A percentile compares a stretch with the other conserved stretches of the same genome.
These are phyloP conservation scores for Melanotaenia parkinsoni DNA, from an alignment of 2,797 vertebrate species.

Conservation along the genomic window DNA sequence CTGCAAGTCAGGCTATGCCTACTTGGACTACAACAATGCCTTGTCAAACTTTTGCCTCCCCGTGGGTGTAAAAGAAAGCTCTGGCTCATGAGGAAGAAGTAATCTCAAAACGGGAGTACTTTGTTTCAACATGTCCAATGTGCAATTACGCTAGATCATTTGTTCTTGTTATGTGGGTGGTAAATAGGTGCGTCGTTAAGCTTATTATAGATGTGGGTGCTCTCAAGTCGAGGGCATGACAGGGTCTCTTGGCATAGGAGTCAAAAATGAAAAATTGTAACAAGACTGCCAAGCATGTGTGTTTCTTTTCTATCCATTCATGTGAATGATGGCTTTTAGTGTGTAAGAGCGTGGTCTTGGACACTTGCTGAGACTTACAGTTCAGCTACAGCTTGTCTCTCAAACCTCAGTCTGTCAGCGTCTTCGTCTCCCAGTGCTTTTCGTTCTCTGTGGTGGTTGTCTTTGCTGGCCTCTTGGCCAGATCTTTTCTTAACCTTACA, in stretches of 20 bases:
- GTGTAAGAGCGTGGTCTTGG: neutral
- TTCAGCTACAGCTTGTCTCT: constrained; percentile 42
- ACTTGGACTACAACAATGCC: constrained; percentile 7
- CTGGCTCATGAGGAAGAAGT: constrained; percentile 55
- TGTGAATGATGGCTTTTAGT: too few species aligned
- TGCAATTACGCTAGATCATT: constrained; percentile 74
- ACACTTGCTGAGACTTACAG: constrained; percentile 11
- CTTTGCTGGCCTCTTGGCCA: constrained; percentile 50
- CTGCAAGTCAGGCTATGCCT: constrained; percentile 33
- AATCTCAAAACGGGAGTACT: constrained; percentile 45
- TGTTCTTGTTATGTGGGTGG: constrained; percentile 75
- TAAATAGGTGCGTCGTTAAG: constrained; percentile 67
- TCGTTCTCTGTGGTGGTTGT: constrained; percentile 39
- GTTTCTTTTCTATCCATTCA: too few species aligned
- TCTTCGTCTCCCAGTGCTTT: constrained; percentile 55
- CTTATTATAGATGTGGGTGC: constrained; percentile 75
- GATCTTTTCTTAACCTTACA: constrained; percentile 57
- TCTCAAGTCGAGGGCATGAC: constrained; percentile 55
- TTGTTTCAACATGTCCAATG: constrained; percentile 72
- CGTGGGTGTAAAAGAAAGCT: constrained; percentile 41
- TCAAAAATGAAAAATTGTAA: neutral
- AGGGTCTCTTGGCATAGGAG: constrained; percentile 59
- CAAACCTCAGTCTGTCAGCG: constrained; percentile 7
- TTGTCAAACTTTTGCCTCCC: constrained; percentile 39
- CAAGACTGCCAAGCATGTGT: neutral